A percentile compares a stretch with the other conserved stretches of the same genome.
Conservation (phyloP, 2,888 invertebrate genomes). For the Platycheirus rosarum region DNA sequence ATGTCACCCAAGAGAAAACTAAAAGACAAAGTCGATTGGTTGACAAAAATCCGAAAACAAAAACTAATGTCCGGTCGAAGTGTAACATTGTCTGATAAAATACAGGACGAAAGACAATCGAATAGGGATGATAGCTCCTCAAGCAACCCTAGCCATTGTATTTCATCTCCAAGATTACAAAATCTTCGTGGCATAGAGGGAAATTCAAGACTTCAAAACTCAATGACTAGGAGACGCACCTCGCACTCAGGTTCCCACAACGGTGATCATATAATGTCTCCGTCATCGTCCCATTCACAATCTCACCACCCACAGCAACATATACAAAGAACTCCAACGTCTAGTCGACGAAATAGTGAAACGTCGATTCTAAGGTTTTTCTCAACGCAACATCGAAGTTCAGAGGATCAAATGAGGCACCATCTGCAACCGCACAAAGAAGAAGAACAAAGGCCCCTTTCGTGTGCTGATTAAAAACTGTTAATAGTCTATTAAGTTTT, state of each 20-base stretch:
- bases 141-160: conserved; percentile 24
- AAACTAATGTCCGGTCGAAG: conserved; percentile 80
- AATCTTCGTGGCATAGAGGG: conserved; percentile 78
- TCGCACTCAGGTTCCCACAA: conserved; percentile 76
- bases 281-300: conserved; percentile 62
- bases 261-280: conserved; percentile 71
- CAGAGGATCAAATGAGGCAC: conserved; percentile 72
- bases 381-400: conserved; percentile 77
- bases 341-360: conserved; percentile 81
- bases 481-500: conserved; percentile 2
- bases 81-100: conserved; percentile 78
- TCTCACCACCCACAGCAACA: conserved; percentile 56
- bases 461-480: conserved; percentile 73
- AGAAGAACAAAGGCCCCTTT: conserved; percentile 57
- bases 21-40: conserved; percentile 88
- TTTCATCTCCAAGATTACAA: conserved; percentile 80
- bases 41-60: conserved; percentile 86
- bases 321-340: conserved; percentile 80
- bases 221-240: conserved; percentile 78
- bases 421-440: conserved; percentile 53
- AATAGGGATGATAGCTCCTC: conserved; percentile 20
- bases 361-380: conserved; percentile 82
- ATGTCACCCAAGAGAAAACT: conserved; percentile 88
- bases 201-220: conserved; percentile 76
- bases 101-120: conserved; percentile 75